Evolutionary conservation across 2,888 invertebrate species (phyloP).

Genomic region (Platerodrilus igneus): DNA sequence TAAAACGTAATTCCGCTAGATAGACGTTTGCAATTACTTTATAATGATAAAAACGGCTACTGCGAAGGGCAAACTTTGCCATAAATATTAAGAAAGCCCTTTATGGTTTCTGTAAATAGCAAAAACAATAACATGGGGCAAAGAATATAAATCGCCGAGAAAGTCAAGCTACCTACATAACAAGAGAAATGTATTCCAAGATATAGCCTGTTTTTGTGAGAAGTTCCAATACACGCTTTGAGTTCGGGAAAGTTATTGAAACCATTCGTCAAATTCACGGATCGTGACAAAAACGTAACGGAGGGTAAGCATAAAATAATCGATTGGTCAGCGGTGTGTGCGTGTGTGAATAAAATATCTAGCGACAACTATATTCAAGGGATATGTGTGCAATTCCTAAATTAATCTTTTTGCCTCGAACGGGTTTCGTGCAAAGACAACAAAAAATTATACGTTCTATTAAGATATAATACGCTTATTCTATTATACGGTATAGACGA

Average conservation of each 20-base stretch:
- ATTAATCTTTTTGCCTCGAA: conserved; percentile 9
- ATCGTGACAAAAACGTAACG: conserved; percentile 33
- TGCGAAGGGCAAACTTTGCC: too few species aligned
- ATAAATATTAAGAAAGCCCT: too few species aligned
- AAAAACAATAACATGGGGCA: conserved; percentile 33
- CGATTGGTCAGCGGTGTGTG: conserved; percentile 32
- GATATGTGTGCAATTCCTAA: conserved; percentile 1
- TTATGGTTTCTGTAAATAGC: too few species aligned
- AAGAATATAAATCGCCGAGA: conserved; percentile 36
- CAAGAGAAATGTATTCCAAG: conserved; percentile 40
- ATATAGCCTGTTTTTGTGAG: conserved; percentile 36
- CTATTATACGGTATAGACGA: too few species aligned
- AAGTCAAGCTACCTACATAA: conserved; percentile 37
- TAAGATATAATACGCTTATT: too few species aligned
- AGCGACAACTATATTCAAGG: conserved; percentile 1
- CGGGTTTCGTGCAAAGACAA: too few species aligned
- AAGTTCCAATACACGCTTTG: conserved; percentile 38
- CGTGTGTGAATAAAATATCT: conserved; percentile 10
- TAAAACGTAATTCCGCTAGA: too few species aligned
- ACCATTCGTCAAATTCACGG: conserved; percentile 42
- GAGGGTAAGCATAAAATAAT: conserved; percentile 35
- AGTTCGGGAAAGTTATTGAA: conserved; percentile 41
- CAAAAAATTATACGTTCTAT: too few species aligned
- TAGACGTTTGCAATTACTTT: too few species aligned
- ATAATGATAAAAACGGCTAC: too few species aligned